phyloP scores from a whole-genome alignment of 1,140 invertebrate species.

The Aphis gossypii region DNA sequence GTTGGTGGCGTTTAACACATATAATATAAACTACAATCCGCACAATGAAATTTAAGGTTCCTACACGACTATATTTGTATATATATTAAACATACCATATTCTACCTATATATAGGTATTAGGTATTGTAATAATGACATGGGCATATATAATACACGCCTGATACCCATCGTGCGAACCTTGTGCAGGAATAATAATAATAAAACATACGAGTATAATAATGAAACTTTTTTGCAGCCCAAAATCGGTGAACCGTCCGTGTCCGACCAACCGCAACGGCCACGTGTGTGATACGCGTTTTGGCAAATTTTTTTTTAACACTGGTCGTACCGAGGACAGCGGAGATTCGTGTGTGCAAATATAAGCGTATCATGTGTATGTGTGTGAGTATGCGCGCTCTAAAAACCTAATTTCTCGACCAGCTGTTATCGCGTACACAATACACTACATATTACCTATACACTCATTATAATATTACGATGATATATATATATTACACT shows the following conservation, averaged over 20 bases:
- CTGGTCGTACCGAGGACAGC: neutral
- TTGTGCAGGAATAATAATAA: neutral
- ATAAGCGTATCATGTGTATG: neutral
- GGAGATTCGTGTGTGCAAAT: neutral
- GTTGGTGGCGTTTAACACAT: neutral
- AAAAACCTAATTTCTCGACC: conserved; percentile 44
- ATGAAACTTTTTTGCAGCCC: conserved; percentile 1
- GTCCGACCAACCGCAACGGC: neutral
- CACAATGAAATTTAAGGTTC: neutral
- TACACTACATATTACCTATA: neutral
- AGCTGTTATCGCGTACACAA: neutral
- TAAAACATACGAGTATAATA: neutral
- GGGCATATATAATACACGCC: neutral
- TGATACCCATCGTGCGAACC: neutral
- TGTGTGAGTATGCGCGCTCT: neutral
- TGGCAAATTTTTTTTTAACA: neutral
- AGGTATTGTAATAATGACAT: neutral
- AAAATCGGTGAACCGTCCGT: neutral
- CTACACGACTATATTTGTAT: neutral
- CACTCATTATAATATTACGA: neutral
- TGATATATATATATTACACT: neutral
- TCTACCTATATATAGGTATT: neutral
- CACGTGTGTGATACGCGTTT: neutral
- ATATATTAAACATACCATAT: neutral
- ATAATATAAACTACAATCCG: neutral